phyloP scores from a whole-genome alignment of 2,113 vertebrate genomes.

The Irena cyanogastra region DNA sequence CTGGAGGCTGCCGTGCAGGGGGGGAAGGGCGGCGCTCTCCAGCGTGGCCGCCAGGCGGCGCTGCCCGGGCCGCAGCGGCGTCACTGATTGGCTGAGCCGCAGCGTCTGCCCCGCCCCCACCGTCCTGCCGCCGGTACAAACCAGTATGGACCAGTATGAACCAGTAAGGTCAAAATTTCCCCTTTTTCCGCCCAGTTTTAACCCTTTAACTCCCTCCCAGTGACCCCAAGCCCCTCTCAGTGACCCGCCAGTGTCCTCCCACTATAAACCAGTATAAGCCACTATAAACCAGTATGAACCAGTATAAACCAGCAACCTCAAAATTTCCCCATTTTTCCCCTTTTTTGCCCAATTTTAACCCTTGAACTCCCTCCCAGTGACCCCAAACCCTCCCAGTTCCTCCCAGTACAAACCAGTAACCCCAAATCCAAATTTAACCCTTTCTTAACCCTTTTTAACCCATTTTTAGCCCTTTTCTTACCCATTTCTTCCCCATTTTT shows the following conservation, averaged over 20 bases:
- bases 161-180: too few species aligned
- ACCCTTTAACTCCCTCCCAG: too few species aligned
- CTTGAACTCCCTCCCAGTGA: too few species aligned
- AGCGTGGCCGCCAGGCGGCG: background rate
- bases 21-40: background rate
- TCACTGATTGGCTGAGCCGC: background rate
- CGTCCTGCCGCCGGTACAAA: background rate
- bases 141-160: accelerated
- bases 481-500: background rate
- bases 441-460: too few species aligned
- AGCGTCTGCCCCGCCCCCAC: background rate
- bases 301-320: too few species aligned
- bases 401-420: background rate
- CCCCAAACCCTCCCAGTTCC: too few species aligned
- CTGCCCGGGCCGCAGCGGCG: background rate
- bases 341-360: too few species aligned
- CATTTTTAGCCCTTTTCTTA: background rate
- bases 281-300: background rate
- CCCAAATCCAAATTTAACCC: background rate
- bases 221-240: too few species aligned
- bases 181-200: too few species aligned
- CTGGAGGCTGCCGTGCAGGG: background rate
- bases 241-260: too few species aligned
- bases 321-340: too few species aligned
- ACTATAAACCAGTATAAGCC: background rate